phyloP scores from a whole-genome alignment of 53 echinoderm and acorn worm genomes.

The Patiria pectinifera region DNA sequence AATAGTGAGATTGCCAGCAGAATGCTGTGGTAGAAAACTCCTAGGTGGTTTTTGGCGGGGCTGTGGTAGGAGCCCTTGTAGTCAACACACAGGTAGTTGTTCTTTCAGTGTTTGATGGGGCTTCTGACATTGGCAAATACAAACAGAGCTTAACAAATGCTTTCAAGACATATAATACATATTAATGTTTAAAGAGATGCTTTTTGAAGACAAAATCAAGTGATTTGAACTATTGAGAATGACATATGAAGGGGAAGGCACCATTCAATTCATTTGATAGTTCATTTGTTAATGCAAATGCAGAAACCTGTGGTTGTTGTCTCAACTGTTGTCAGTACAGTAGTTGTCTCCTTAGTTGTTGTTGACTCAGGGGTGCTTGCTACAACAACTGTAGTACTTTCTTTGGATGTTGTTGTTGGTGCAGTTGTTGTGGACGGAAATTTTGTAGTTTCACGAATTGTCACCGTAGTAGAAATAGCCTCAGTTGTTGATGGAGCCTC shows the following conservation, averaged over 20 bases:
- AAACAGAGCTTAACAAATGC: background rate
- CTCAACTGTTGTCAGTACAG: background rate
- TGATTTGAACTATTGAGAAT: background rate
- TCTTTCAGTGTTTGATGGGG: background rate
- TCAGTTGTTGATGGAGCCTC: conserved; percentile 43
- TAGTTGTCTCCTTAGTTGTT: conserved; percentile 14
- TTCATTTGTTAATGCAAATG: background rate
- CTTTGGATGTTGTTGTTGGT: conserved; percentile 19
- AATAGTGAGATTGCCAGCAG: too few relatives aligned
- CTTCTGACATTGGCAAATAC: background rate
- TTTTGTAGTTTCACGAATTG: conserved; percentile 31
- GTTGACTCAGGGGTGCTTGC: conserved; percentile 10
- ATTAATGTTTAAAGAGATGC: too few relatives aligned
- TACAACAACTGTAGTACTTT: conserved; percentile 20
- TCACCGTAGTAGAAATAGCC: background rate
- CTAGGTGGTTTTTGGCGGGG: background rate
- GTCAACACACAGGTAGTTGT: background rate
- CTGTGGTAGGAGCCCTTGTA: background rate
- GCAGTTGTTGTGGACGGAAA: conserved; percentile 15
- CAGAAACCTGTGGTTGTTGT: conserved; percentile 16
- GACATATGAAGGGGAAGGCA: background rate
- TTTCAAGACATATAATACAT: background rate
- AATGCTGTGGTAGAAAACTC: too few relatives aligned
- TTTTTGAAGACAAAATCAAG: too few relatives aligned
- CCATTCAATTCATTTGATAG: background rate